Base-by-base conservation (phyloP, 2,113 vertebrate genomes). In the Prunella fulvescens region DNA sequence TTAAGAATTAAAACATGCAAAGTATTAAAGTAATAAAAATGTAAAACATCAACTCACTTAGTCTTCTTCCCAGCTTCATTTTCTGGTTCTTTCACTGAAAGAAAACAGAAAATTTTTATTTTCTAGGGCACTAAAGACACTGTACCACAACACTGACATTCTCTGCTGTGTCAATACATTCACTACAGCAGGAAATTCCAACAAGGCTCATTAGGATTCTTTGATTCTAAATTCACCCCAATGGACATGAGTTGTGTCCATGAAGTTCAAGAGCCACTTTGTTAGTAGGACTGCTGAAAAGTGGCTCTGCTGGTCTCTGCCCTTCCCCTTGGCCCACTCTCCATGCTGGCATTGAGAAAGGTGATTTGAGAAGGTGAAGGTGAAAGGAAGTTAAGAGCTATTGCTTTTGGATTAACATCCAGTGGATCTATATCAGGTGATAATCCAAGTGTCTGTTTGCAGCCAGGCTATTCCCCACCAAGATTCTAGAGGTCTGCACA, bases 11-110 rank as follows among this genome's bases (percentile, higher is more conserved):
- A 81, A 70, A 54, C 97, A 95, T 96, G 96, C 97, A 91, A 51
- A 39, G 50, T 61, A 93, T 35, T n/a, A 42, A 96, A 95, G n/a
- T 69, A 73, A 93, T 12, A 81, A 66, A 90, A 86, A 92, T 26
- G 24, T 37, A 79, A 70, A 73, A 60, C 61, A 70, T 83, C 29
- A 76, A 98, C 97, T 97, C 92, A 99, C 99, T 99, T 98, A 93
- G 98, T 90, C 98, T 99, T 99, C 97, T 99, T 99, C 69, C 95
- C 96, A 97, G 92, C 82, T 48, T 98, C 98, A 44, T 94, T 97
- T 93, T 99, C 99, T 50, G 98, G 96, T 93, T 96, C 98, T 98
- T 98, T 98, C 91, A 99, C 99, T 99, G 97, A n/a, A 98, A 92
- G 25, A 91, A 69, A 97, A 72, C 2, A 95, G 89, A 73, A 67